phyloP scores from a whole-genome alignment of 1,140 invertebrate species.

The Atta cephalotes region DNA sequence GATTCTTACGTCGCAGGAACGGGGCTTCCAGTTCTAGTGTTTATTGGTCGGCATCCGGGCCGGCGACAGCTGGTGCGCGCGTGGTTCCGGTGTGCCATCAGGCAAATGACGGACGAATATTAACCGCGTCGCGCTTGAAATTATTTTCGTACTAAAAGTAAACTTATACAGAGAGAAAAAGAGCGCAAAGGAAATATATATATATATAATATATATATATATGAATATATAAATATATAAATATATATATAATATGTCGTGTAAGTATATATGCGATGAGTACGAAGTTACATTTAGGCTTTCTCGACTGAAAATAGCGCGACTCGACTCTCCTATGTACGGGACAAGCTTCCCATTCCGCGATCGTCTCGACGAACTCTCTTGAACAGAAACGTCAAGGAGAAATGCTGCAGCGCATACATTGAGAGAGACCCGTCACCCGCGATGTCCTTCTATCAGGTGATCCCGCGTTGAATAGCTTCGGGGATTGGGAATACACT shows the following conservation, averaged over 20 bases:
- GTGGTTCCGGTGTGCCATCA: conserved; percentile 45
- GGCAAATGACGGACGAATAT: conserved; percentile 69
- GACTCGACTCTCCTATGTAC: conserved; percentile 25
- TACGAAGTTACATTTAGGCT: conserved; percentile 69
- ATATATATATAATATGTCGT: conserved; percentile 69
- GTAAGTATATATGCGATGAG: conserved; percentile 71
- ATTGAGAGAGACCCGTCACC: conserved; percentile 1
- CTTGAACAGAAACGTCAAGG: background rate
- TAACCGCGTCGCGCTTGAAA: conserved; percentile 76
- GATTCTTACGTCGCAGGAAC: conserved; percentile 81
- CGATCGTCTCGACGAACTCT: conserved; percentile 11
- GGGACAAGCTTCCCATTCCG: conserved; percentile 9
- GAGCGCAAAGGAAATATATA: conserved; percentile 49
- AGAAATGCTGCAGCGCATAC: background rate
- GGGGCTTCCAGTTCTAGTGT: conserved; percentile 83
- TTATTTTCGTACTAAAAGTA: conserved; percentile 83
- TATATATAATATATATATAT: conserved; percentile 65
- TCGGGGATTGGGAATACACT: background rate
- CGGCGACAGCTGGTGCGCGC: conserved; percentile 59
- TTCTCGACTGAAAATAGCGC: conserved; percentile 39
- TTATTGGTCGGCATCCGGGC: conserved; percentile 75
- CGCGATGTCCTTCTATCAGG: conserved; percentile 19
- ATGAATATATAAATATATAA: conserved; percentile 67
- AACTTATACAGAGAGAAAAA: conserved; percentile 70
- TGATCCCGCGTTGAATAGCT: conserved; percentile 26